Conservation (phyloP, 2,113 vertebrate species). For the Mungos mungo region DNA sequence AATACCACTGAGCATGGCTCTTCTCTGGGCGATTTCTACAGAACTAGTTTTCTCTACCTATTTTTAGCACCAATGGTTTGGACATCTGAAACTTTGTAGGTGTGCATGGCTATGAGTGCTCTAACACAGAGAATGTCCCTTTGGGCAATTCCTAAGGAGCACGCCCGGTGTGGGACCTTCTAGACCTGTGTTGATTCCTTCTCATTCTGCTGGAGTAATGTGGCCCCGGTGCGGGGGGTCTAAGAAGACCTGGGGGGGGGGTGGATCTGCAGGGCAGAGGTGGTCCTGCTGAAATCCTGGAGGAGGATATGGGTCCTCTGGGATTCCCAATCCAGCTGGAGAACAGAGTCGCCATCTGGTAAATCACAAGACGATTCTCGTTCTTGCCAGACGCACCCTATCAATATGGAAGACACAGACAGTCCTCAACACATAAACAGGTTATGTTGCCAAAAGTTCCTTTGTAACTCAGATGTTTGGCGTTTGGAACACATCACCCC, state of each 20-base stretch:
- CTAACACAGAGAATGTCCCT: rapidly evolving
- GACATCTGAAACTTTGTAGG: neutral
- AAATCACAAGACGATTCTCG: constrained; percentile 67
- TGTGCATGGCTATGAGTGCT: rapidly evolving
- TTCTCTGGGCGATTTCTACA: neutral
- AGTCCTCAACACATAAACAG: constrained; percentile 72
- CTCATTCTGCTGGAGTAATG: rapidly evolving
- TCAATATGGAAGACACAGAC: constrained; percentile 71
- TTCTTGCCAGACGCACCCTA: constrained; percentile 68
- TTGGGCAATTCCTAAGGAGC: neutral
- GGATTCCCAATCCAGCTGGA: constrained; percentile 78
- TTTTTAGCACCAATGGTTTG: neutral
- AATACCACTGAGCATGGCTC: neutral
- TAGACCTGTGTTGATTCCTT: too few species aligned
- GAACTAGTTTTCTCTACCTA: neutral
- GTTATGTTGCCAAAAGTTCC: constrained; percentile 64
- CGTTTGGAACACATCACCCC: constrained; percentile 53
- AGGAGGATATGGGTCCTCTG: constrained; percentile 36
- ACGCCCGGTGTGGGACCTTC: rapidly evolving
- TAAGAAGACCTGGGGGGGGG: neutral
- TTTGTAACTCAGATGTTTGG: constrained; percentile 69
- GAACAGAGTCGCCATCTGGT: constrained; percentile 75
- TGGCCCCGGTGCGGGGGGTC: rapidly evolving
- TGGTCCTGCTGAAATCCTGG: constrained; percentile 9
- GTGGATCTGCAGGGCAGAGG: neutral